Conservation (phyloP, 2,113 vertebrate species). For the Sprattus sprattus region DNA sequence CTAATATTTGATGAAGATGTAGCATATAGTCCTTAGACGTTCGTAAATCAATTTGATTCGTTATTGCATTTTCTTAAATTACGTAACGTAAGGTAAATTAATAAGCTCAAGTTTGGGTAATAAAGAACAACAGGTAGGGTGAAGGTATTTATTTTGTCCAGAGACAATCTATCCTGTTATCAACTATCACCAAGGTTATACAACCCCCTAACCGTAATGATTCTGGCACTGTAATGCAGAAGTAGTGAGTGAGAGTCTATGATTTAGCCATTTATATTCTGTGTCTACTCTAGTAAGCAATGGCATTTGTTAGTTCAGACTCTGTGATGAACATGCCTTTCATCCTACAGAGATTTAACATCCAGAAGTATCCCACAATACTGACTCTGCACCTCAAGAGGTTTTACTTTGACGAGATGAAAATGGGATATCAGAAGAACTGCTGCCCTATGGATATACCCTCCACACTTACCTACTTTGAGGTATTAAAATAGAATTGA, state of each 20-base stretch:
- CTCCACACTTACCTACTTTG: neutral
- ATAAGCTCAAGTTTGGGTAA: too few relatives aligned
- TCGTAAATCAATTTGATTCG: too few relatives aligned
- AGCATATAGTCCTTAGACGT: too few relatives aligned
- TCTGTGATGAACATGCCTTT: neutral
- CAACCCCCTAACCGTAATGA: neutral
- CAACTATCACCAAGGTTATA: too few relatives aligned
- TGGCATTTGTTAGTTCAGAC: neutral
- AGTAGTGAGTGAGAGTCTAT: too few relatives aligned
- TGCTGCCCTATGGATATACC: constrained; percentile 47
- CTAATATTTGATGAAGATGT: neutral
- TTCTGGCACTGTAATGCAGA: neutral
- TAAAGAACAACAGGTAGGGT: neutral
- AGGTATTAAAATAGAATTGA: neutral
- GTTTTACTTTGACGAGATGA: constrained; percentile 55
- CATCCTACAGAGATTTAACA: constrained; percentile 46
- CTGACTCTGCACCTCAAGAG: constrained; percentile 66
- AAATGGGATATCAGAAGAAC: constrained; percentile 59
- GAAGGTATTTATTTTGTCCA: neutral
- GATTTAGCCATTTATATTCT: neutral
- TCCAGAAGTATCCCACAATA: constrained; percentile 57
- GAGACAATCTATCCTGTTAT: too few relatives aligned
- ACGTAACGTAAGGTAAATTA: too few relatives aligned
- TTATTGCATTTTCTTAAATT: too few relatives aligned
- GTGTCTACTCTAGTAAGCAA: neutral